phyloP scores from a whole-genome alignment of 2,888 invertebrate species.

The Vannuccia rotundouncinata region DNA sequence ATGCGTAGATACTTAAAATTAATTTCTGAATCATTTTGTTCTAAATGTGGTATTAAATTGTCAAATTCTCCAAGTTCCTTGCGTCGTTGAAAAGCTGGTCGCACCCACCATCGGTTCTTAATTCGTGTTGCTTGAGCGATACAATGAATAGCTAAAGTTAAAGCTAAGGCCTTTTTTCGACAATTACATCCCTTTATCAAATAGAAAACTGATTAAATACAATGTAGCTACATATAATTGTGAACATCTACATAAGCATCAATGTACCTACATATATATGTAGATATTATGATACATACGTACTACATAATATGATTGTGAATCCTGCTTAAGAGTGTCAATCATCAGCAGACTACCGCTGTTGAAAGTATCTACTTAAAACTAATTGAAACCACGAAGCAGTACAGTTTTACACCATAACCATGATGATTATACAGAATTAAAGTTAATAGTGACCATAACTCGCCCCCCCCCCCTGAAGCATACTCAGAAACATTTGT shows the following conservation, averaged over 20 bases:
- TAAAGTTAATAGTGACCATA: no score
- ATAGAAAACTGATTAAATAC: not conserved
- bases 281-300: not conserved
- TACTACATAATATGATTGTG: not conserved
- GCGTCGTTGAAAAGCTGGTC: slow-evolving; percentile 29
- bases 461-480: no score
- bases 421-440: no score
- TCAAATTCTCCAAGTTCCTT: slow-evolving; percentile 28
- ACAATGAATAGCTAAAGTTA: slow-evolving; percentile 13
- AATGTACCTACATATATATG: not conserved
- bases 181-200: not conserved
- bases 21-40: slow-evolving; percentile 2
- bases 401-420: no score
- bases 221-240: slow-evolving; percentile 24
- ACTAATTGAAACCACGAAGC: no score
- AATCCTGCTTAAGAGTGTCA: slow-evolving; percentile 10
- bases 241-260: no score
- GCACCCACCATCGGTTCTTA: slow-evolving; percentile 26
- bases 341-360: no score
- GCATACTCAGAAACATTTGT: no score
- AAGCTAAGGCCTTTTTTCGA: slow-evolving; percentile 5
- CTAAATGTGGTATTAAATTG: not conserved
- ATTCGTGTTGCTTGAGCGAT: slow-evolving; percentile 7
- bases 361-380: no score
- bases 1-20: slow-evolving; percentile 24